Conservation (phyloP, 2,797 vertebrate genomes). For the Momotus momota region DNA sequence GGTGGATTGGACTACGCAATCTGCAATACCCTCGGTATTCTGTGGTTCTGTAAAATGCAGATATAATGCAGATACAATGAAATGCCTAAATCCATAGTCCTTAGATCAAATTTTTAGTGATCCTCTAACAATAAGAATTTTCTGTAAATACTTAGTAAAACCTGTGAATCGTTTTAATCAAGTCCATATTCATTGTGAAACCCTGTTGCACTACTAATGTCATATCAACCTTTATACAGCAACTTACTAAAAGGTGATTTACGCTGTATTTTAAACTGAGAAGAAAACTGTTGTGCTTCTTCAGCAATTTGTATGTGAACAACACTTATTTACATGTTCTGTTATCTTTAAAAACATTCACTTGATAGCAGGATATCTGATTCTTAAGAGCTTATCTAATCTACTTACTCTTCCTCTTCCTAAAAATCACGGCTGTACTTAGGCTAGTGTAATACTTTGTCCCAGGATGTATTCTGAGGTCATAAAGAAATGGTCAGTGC, state of each 20-base stretch:
- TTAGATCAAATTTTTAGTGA: background rate
- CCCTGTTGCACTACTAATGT: background rate
- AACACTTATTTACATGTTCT: conserved; percentile 24
- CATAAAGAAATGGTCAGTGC: background rate
- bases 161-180: background rate
- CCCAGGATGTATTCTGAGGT: conserved; percentile 27
- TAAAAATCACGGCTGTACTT: conserved; percentile 58
- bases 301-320: background rate
- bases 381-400: conserved; percentile 67
- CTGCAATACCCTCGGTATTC: background rate
- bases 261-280: background rate
- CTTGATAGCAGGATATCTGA: conserved; percentile 59
- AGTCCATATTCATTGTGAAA: background rate
- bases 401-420: conserved; percentile 65
- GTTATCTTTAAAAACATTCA: conserved; percentile 56
- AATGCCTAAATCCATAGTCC: background rate
- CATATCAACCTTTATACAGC: background rate
- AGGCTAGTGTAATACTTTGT: conserved; percentile 43
- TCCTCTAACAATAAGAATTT: background rate
- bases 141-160: background rate
- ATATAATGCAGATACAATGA: background rate
- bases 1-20: background rate
- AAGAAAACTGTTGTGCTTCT: background rate
- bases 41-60: background rate
- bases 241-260: background rate